Evolutionary conservation across 1,140 invertebrate genomes (phyloP), one percentile per base, ranked within the genome.

Genomic region (Brachionus rotundiformis): DNA sequence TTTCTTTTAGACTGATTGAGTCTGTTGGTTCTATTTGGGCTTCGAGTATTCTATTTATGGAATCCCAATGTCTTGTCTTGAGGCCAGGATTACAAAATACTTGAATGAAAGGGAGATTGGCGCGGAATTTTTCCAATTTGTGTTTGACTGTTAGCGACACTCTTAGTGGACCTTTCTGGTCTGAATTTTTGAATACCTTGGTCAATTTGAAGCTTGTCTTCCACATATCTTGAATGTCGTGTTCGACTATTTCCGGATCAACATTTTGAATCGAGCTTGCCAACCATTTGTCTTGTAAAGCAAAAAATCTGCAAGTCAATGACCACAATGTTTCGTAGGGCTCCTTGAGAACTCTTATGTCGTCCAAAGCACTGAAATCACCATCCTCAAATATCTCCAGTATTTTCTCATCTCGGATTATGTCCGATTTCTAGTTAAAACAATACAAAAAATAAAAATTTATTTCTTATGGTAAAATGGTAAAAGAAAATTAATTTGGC

Each of bases 301-400:
- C 90, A 84, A 95, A 92, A 87, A 97, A 98, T 83, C 92, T 91
- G 81, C 92, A 90, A 0, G 94, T 92, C 0, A 93, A 95, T 83
- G 93, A 93, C 96, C 96, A 98, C 10, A 98, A 89, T 85, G 92
- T 93, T 84, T 95, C 92, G 87, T 94, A 95, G 5, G 93, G 94
- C 54, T 96, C 94, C 54, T 96, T 92, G 36, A 91, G 89, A 1
- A 90, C 87, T 47, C 94, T 88, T 92, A 96, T 94, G 81, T 90
- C 88, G 33, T 91, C 90, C 5, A 98, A 93, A 94, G 82, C 93
- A 92, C 68, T 92, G 92, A 85, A 96, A 94, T 23, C 91, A 87
- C 79, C 94, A 93, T 83, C 93, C 87, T 82, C 93, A 91, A 84
- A 93, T 92, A 83, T 91, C 90, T 87, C 87, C 0, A 87, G 82